Percentiles rank a stretch among this genome's conserved stretches.
phyloP scores from a whole-genome alignment of 2,797 vertebrate genomes.

The Acestrorhynchus altus region DNA sequence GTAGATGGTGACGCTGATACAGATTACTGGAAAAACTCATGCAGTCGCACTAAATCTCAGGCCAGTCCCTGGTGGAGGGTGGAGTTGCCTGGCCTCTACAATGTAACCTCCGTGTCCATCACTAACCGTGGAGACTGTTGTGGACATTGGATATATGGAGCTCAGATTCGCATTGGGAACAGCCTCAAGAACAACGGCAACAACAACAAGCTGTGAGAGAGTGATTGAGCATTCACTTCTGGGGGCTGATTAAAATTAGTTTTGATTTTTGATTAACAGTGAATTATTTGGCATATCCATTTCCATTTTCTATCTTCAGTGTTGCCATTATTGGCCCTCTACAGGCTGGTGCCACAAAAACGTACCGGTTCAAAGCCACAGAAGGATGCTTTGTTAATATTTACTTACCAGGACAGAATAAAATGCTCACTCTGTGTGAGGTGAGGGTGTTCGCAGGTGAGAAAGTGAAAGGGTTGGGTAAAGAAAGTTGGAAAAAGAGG shows the following conservation, averaged over 20 bases:
- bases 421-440: constrained; percentile 25
- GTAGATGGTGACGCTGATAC: neutral
- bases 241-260: too few species aligned
- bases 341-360: neutral
- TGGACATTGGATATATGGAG: neutral
- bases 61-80: constrained; percentile 4
- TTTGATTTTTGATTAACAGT: too few species aligned
- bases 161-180: neutral
- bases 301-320: too few species aligned
- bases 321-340: neutral
- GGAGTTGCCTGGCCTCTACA: neutral
- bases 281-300: too few species aligned
- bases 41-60: neutral
- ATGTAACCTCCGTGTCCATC: neutral
- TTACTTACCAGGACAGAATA: constrained; percentile 9
- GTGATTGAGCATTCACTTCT: too few species aligned
- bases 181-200: neutral
- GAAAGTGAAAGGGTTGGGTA: neutral
- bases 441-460: constrained; percentile 34
- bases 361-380: neutral
- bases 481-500: neutral
- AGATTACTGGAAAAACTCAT: neutral
- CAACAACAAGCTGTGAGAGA: neutral
- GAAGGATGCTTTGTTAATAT: constrained; percentile 17
- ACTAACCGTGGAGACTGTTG: neutral